These are phyloP conservation scores for Scaptodrosophila lebanonensis DNA, from an alignment of 1,140 invertebrate genomes.

Conservation along the genomic window DNA sequence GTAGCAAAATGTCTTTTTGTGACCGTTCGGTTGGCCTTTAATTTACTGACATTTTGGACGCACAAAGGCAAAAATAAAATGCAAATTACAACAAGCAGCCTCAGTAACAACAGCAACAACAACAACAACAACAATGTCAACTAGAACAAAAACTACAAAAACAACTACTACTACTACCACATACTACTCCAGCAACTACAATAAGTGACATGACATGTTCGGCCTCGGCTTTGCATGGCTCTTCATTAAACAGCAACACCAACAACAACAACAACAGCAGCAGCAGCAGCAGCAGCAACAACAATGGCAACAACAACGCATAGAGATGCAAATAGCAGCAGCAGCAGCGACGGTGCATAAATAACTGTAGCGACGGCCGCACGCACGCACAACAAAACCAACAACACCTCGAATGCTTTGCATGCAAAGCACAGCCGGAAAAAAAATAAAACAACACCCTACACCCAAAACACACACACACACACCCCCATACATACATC, in stretches of 20 bases:
- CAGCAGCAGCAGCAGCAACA: constrained; percentile 15
- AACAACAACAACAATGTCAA: not conserved
- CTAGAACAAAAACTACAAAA: constrained; percentile 6
- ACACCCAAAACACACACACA: not conserved
- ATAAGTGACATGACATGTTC: constrained; percentile 52
- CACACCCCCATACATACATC: constrained; percentile 11
- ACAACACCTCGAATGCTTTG: constrained; percentile 48
- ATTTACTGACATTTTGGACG: constrained; percentile 66
- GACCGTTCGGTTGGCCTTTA: constrained; percentile 44
- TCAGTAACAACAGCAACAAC: not conserved
- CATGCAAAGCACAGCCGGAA: constrained; percentile 58
- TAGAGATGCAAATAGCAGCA: constrained; percentile 34
- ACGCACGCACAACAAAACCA: constrained; percentile 37
- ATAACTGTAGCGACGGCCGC: constrained; percentile 47
- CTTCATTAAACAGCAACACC: constrained; percentile 44
- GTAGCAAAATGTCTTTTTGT: constrained; percentile 3
- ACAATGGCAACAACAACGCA: constrained; percentile 15
- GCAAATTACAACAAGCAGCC: constrained; percentile 58
- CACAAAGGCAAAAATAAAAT: constrained; percentile 66
- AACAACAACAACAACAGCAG: too few relatives aligned
- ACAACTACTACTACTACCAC: too few relatives aligned
- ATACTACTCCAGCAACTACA: too few relatives aligned
- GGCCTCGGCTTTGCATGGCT: constrained; percentile 55
- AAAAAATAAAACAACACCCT: not conserved
- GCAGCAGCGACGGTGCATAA: constrained; percentile 50